Evolutionary conservation across 1,140 invertebrate species (phyloP), one percentile per base, ranked within the genome.

Genomic region (Rhynchophorus ferrugineus): DNA sequence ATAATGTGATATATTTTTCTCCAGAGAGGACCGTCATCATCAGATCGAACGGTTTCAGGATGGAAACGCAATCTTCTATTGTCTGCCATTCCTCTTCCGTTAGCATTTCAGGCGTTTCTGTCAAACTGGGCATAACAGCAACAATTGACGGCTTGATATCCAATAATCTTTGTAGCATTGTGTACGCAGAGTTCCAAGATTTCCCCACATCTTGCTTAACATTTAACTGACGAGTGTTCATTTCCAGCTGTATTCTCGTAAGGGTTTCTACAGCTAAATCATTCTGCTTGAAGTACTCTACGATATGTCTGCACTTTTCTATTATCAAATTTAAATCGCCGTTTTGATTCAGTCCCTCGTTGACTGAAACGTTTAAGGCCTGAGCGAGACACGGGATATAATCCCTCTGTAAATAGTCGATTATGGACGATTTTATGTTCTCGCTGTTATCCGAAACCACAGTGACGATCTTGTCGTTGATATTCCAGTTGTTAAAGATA

Each of bases 181-280:
- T 44, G n/a, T 54, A 63, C 5, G 58, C 56, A 2, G 62, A 67
- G 51, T 66, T 67, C 64, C 66, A 68, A 9, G 62, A 14, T 2
- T 63, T 65, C 13, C 11, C 6, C 8, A 57, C 49, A 54, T 68
- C 63, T 49, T 63, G 54, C 24, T 65, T 65, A 29, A 66, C 24
- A 54, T 61, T 64, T 20, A 60, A 43, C 9, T 46, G n/a, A 13
- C 53, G 49, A 9, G 58, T 24, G 20, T 42, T 36, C 49, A 62
- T 57, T 57, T 64, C 56, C 44, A 53, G 44, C 14, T 35, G 34
- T 24, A 8, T 38, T 20, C 5, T 47, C 44, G 8, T 61, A 13
- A 44, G 55, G 60, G 59, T 29, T 34, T 37, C 35, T 20, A 16
- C 3, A 51, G 51, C 35, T 45, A 35, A 1, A 14, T 3, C 44